Evolutionary conservation across 2,113 vertebrate genomes (phyloP).

Genomic region (Petrocephalus zakoni): DNA sequence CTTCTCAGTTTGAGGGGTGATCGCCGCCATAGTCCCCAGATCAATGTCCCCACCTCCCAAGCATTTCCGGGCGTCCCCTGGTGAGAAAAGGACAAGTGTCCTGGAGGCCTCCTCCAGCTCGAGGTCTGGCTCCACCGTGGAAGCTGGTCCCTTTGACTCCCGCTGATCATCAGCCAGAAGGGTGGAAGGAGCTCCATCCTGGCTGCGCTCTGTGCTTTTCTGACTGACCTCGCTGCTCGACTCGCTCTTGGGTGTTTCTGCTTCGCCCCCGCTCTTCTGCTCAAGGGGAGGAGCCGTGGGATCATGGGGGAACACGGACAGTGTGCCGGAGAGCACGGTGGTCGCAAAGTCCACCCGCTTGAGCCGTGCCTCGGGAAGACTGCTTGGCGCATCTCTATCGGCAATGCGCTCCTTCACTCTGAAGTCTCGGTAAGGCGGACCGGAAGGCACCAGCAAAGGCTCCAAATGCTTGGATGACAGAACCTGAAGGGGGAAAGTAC

Average conservation of each 20-base stretch:
- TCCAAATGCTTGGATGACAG: slow-evolving; percentile 63
- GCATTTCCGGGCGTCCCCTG: slow-evolving; percentile 74
- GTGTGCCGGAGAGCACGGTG: slow-evolving; percentile 55
- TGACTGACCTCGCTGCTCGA: slow-evolving; percentile 73
- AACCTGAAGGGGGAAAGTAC: slow-evolving; percentile 51
- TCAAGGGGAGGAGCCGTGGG: background rate
- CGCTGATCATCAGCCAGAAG: slow-evolving; percentile 75
- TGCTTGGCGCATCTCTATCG: slow-evolving; percentile 52
- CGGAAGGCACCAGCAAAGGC: slow-evolving; percentile 68
- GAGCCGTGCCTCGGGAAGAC: slow-evolving; percentile 50
- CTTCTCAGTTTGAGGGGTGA: slow-evolving; percentile 76
- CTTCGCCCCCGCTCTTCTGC: slow-evolving; percentile 38
- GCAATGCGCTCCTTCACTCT: slow-evolving; percentile 58
- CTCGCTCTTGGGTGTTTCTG: slow-evolving; percentile 54
- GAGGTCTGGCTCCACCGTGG: slow-evolving; percentile 67
- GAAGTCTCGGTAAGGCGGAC: slow-evolving; percentile 70
- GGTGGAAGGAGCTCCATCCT: slow-evolving; percentile 73
- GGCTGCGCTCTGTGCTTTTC: slow-evolving; percentile 70
- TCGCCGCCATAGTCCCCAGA: slow-evolving; percentile 71
- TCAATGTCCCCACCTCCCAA: slow-evolving; percentile 64
- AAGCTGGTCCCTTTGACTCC: slow-evolving; percentile 62
- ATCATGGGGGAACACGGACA: slow-evolving; percentile 5
- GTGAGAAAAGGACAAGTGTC: slow-evolving; percentile 79
- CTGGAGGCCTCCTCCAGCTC: slow-evolving; percentile 82
- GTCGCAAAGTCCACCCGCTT: slow-evolving; percentile 75